A percentile compares a stretch with the other conserved stretches of the same genome.
phyloP scores from a whole-genome alignment of 2,113 vertebrate species.

The Aptenodytes forsteri region DNA sequence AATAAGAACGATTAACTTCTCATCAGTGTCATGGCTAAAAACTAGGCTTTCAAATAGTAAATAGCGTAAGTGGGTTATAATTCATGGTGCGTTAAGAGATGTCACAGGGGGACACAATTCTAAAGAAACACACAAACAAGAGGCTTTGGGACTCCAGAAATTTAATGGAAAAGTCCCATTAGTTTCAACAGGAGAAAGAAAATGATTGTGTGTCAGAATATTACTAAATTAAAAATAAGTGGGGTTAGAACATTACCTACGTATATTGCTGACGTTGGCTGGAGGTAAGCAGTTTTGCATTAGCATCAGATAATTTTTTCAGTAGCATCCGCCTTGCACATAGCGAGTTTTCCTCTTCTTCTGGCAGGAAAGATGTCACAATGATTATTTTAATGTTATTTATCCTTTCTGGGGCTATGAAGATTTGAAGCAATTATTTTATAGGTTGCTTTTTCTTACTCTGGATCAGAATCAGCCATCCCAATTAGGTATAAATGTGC shows the following conservation, averaged over 20 bases:
- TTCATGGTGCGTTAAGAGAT: background rate
- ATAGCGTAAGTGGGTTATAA: background rate
- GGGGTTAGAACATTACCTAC: background rate
- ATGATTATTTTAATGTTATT: background rate
- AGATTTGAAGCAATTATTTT: background rate
- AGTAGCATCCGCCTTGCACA: background rate
- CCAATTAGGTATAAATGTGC: background rate
- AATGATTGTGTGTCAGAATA: background rate
- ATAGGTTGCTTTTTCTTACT: background rate
- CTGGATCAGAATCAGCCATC: background rate
- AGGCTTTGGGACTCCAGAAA: background rate
- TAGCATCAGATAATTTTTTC: background rate
- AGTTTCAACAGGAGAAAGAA: background rate
- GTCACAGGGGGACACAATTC: background rate
- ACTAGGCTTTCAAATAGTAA: background rate
- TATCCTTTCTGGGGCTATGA: background rate
- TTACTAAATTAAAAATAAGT: background rate
- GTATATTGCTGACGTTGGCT: background rate
- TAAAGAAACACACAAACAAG: background rate
- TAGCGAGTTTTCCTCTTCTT: background rate
- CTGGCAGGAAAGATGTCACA: background rate
- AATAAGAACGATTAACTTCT: conserved; percentile 9
- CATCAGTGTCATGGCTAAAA: background rate
- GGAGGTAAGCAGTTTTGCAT: background rate
- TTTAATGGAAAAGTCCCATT: background rate